Conservation (phyloP, 2,888 invertebrate genomes). For the Merodon equestris region DNA sequence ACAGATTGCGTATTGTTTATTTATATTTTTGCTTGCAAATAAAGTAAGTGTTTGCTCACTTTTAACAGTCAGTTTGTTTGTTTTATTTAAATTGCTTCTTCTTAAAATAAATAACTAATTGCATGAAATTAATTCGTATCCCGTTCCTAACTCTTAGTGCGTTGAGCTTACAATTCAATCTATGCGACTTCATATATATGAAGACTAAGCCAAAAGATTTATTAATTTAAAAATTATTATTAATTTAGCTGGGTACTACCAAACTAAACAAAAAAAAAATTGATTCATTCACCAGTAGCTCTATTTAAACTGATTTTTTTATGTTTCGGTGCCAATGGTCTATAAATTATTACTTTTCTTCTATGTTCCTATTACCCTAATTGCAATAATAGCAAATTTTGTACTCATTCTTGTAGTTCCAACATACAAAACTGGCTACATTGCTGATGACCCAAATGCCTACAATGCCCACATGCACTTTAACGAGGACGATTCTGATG, state of each 20-base stretch:
- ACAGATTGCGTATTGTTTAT: conserved; percentile 43
- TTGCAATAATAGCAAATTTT: too few species aligned
- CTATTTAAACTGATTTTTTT: too few species aligned
- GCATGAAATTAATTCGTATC: conserved; percentile 38
- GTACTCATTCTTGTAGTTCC: conserved; percentile 70
- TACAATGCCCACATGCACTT: conserved; percentile 14
- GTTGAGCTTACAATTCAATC: too few species aligned
- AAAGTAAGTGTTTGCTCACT: conserved; percentile 52
- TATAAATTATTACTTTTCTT: too few species aligned
- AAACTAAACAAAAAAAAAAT: too few species aligned
- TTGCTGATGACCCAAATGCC: conserved; percentile 70
- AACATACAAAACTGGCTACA: conserved; percentile 71
- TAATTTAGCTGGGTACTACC: too few species aligned
- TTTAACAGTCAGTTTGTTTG: conserved; percentile 57
- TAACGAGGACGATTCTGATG: conserved; percentile 55
- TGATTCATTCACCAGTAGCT: too few species aligned
- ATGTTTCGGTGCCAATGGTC: too few species aligned
- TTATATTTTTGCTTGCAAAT: conserved; percentile 58
- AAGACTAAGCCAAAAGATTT: too few species aligned
- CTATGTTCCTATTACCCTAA: too few species aligned
- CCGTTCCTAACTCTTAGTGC: conserved; percentile 2
- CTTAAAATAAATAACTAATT: conserved; percentile 35
- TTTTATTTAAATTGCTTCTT: conserved; percentile 50
- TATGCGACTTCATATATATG: too few species aligned
- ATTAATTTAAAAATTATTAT: too few species aligned